Percentiles rank a stretch among this genome's conserved stretches.
Conservation (phyloP, 2,888 invertebrate genomes). For the Drosophila setosimentum region DNA sequence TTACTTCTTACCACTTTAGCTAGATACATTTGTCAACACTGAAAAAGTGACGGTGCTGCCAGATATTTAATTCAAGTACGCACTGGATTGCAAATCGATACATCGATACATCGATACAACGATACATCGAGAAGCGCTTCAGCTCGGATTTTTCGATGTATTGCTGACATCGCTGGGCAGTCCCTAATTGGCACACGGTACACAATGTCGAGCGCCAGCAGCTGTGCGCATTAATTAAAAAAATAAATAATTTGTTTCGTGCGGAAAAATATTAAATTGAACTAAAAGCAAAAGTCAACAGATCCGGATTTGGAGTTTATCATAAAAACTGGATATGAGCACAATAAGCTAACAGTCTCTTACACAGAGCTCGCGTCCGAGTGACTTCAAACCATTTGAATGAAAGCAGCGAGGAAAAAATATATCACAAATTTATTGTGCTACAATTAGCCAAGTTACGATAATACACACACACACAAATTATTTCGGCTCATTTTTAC, state of each 20-base stretch:
- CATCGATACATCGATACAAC: constrained; percentile 3
- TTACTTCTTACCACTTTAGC: constrained; percentile 43
- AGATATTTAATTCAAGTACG: neutral
- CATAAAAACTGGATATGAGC: constrained; percentile 54
- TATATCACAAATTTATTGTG: constrained; percentile 44
- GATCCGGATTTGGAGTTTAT: constrained; percentile 40
- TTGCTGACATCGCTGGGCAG: constrained; percentile 22
- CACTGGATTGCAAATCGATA: neutral
- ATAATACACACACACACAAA: constrained; percentile 28
- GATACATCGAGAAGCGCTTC: neutral
- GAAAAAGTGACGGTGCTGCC: constrained; percentile 26
- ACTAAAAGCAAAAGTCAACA: constrained; percentile 56
- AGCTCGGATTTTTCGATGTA: constrained; percentile 27
- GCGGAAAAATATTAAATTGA: constrained; percentile 54
- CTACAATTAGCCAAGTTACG: constrained; percentile 57
- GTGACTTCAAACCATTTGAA: constrained; percentile 28
- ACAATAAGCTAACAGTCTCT: constrained; percentile 30
- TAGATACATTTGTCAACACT: constrained; percentile 36
- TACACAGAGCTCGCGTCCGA: constrained; percentile 24
- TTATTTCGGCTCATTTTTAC: constrained; percentile 38
- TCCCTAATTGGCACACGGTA: constrained; percentile 59
- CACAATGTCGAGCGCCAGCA: constrained; percentile 66
- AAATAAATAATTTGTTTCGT: constrained; percentile 68
- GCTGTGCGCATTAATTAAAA: constrained; percentile 74
- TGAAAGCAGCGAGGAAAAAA: constrained; percentile 18